phyloP scores from a whole-genome alignment of 2,113 vertebrate genomes.

The Pelobates fuscus region DNA sequence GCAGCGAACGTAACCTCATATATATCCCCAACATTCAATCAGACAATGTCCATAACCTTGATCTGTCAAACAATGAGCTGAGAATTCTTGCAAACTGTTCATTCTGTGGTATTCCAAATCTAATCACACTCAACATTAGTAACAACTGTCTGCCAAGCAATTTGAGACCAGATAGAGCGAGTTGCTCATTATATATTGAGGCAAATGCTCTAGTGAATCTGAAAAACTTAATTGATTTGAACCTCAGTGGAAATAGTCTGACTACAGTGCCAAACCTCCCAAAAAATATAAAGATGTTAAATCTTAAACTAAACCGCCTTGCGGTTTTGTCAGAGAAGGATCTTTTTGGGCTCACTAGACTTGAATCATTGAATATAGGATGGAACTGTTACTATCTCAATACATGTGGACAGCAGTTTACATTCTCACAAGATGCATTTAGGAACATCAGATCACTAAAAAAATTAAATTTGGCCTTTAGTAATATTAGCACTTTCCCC shows the following conservation, averaged over 20 bases:
- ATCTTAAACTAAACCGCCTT: constrained; percentile 68
- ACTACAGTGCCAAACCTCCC: constrained; percentile 66
- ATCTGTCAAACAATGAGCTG: constrained; percentile 66
- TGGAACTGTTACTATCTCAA: constrained; percentile 73
- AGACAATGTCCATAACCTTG: constrained; percentile 54
- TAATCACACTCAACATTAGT: constrained; percentile 61
- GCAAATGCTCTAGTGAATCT: constrained; percentile 60
- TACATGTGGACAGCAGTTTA: constrained; percentile 66
- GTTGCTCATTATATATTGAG: constrained; percentile 63
- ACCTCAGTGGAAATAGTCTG: constrained; percentile 71
- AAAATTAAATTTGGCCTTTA: constrained; percentile 71
- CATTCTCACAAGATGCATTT: constrained; percentile 61
- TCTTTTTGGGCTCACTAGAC: constrained; percentile 58
- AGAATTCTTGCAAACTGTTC: constrained; percentile 38
- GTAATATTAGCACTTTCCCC: constrained; percentile 75
- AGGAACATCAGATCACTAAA: constrained; percentile 59
- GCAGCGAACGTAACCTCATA: constrained; percentile 57
- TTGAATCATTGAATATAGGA: constrained; percentile 59
- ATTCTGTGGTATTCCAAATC: constrained; percentile 65
- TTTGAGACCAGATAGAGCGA: constrained; percentile 41
- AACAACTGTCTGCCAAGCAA: constrained; percentile 63
- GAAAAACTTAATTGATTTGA: constrained; percentile 56
- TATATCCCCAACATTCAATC: constrained; percentile 63
- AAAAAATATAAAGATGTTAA: constrained; percentile 56
- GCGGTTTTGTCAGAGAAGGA: constrained; percentile 50